Base-by-base conservation (phyloP, 2,888 invertebrate species). In the Xestia ashworthii region DNA sequence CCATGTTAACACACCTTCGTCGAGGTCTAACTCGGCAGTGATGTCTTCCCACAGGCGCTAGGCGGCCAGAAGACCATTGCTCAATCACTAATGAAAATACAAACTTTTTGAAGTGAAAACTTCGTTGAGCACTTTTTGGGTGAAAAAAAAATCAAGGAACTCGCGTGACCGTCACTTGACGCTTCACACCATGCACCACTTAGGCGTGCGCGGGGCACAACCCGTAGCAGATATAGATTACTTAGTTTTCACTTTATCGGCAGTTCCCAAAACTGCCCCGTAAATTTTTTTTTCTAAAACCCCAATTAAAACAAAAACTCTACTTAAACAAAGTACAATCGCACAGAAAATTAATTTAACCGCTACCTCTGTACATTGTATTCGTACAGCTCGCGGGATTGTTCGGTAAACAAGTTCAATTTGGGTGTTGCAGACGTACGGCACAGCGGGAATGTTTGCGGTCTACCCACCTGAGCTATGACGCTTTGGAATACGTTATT, bases 371-470 rank as follows among this genome's bases (percentile, higher is more conserved):
- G 74, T 75, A 81, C 76, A 84, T 80, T 84, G 88, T 82, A 84
- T 79, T 76, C 74, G 81, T 86, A 81, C 70, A 81, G 76, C 81
- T 84, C 77, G 80, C 46, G 73, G 71, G 82, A 84, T 88, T 87
- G 88, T 88, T 88, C 64, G 50, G 84, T 83, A 88, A 88, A 88
- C 88, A 88, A 84, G 88, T 88, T 82, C 86, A 88, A 87, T 88
- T 88, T 88, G 64, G 73, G 88, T 64, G 82, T 75, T 76, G 81
- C 81, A 81, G 81, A 84, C 74, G 64, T 62, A 81, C 60, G 55
- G 75, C 71, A 73, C 65, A 81, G 76, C 75, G 74, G 76, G 83
- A 79, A 88, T 88, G 78, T 85, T 87, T 89, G 87, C 76, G 89
- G 85, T 85, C 53, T 87, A 74, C 76, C 76, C 72, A 88, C 89